Evolutionary conservation across 2,888 invertebrate genomes (phyloP), one percentile per base, ranked within the genome.

Genomic region (Alcis repandata): DNA sequence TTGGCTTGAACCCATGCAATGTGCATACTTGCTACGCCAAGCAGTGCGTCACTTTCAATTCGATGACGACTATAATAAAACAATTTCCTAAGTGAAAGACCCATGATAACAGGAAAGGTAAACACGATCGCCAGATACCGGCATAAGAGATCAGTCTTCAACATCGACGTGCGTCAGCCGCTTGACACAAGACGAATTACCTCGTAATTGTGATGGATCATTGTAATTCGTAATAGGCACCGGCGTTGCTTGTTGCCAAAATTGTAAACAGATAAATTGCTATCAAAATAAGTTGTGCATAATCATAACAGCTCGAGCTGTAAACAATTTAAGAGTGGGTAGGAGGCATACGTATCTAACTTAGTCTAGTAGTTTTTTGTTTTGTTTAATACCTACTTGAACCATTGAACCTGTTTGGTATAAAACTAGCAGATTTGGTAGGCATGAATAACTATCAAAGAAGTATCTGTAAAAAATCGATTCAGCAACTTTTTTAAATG

Each of bases 151-250:
- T 36, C 27, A 33, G 52, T 56, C 62, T 54, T n/a, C 58, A 33
- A 49, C 43, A 48, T 59, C 45, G 53, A 61, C 32, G 56, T 53
- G 40, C 57, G 60, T 49, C 52, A 60, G 45, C 2, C 33, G 38
- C 60, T 38, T 46, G 54, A 46, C 56, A 52, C 43, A 49, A 52
- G 63, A 63, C 48, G 51, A 68, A 67, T 67, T 65, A 61, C 52
- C 43, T 61, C 57, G 43, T 61, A 63, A 56, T 52, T 69, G 36
- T 65, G 65, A 69, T 63, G 53, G 68, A 59, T 66, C 17, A 48
- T 45, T 61, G 54, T 51, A 51, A 33, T 54, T 54, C 45, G 36
- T 51, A 48, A 58, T 33, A 54, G 41, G 11, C 43, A 36, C 15
- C 52, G 41, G 53, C 13, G 17, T 20, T 52, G 38, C 33, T 15